Conservation (phyloP, 2,113 vertebrate genomes). For the Boulengeromyrus knoepffleri region DNA sequence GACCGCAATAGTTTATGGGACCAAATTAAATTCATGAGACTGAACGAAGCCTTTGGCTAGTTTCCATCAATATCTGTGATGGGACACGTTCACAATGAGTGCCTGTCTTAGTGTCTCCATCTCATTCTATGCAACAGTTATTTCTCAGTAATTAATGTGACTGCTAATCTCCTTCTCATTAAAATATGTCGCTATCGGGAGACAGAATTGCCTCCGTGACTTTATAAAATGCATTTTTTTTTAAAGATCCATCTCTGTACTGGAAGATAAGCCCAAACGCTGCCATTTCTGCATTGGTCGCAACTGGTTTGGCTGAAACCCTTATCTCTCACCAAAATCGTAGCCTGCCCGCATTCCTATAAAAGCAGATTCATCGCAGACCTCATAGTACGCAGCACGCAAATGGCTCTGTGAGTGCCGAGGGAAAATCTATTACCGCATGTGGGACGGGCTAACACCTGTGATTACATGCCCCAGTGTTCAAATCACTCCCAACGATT, state of each 20-base stretch:
- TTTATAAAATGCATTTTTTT: conserved; percentile 1
- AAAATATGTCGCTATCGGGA: conserved; percentile 2
- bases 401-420: background rate
- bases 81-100: background rate
- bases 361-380: background rate
- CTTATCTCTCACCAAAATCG: background rate
- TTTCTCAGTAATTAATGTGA: conserved; percentile 3
- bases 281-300: background rate
- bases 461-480: conserved; percentile 13
- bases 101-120: background rate
- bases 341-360: background rate
- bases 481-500: conserved; percentile 7
- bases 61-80: background rate
- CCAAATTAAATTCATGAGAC: background rate
- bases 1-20: background rate
- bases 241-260: background rate
- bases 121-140: background rate
- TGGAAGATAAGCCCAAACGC: background rate
- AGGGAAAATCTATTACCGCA: conserved; percentile 2
- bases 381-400: background rate
- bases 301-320: background rate
- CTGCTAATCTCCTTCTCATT: conserved; percentile 3
- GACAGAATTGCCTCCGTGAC: background rate
- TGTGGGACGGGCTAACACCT: conserved; percentile 14
- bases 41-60: background rate